A percentile compares a stretch with the other conserved stretches of the same genome.
phyloP scores from a whole-genome alignment of 1,140 invertebrate species.

The Procambarus clarkii region DNA sequence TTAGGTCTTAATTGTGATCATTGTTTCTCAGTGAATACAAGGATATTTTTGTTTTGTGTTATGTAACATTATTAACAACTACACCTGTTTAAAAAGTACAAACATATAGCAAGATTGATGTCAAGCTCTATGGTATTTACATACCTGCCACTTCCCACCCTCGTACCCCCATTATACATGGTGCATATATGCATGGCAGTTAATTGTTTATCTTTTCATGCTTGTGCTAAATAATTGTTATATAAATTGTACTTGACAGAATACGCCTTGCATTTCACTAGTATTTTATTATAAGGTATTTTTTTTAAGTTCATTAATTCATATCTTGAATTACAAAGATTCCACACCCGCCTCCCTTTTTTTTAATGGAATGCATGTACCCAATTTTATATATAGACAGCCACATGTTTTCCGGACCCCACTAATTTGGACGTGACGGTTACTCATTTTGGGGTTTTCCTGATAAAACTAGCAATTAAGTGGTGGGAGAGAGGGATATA shows the following conservation, averaged over 20 bases:
- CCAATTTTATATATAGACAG: too few species aligned
- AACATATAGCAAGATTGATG: background rate
- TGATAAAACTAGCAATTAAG: too few species aligned
- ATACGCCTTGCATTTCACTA: background rate
- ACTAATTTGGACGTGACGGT: too few species aligned
- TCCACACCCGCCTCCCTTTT: background rate
- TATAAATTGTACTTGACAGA: background rate
- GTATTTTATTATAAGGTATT: background rate
- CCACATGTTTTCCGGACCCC: too few species aligned
- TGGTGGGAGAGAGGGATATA: too few species aligned
- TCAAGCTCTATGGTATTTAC: background rate
- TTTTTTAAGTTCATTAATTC: background rate
- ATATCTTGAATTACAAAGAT: background rate
- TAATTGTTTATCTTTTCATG: background rate
- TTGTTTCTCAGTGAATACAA: background rate
- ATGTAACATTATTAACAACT: background rate
- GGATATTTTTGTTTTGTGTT: background rate
- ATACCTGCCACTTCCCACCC: background rate
- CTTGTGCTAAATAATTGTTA: background rate
- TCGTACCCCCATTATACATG: background rate
- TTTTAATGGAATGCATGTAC: background rate
- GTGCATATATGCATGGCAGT: background rate
- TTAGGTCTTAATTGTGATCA: background rate
- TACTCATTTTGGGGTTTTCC: too few species aligned
- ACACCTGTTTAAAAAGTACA: slow-evolving; percentile 3